Evolutionary conservation across 2,797 vertebrate species (phyloP).

Genomic region (Odontamblyopus lacepedii): DNA sequence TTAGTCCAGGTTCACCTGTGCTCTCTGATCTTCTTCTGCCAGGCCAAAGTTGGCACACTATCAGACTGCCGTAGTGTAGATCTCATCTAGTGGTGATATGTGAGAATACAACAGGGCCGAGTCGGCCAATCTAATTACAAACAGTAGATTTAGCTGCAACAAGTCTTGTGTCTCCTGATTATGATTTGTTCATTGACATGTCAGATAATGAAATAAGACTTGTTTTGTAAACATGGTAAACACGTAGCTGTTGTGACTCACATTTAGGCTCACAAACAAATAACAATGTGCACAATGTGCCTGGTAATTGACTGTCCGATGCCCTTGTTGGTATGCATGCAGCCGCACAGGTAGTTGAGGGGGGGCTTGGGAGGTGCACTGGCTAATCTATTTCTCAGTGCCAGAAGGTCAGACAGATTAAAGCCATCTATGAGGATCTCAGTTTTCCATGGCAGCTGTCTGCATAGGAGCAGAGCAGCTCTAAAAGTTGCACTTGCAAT

Average conservation of each 20-base stretch:
- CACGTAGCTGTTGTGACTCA: constrained; percentile 14
- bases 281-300: constrained; percentile 39
- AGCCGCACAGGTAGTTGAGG: constrained; percentile 50
- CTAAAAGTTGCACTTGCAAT: constrained; percentile 69
- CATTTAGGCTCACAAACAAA: constrained; percentile 50
- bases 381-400: constrained; percentile 71
- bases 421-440: constrained; percentile 73
- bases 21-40: too few species aligned
- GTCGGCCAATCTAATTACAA: too few species aligned
- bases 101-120: too few species aligned
- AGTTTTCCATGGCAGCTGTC: constrained; percentile 73
- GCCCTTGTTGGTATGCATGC: constrained; percentile 63
- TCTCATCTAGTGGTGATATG: too few species aligned
- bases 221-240: constrained; percentile 34
- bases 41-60: too few species aligned
- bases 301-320: constrained; percentile 44
- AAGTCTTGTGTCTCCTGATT: constrained; percentile 23
- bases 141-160: neutral
- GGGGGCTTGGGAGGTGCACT: constrained; percentile 56
- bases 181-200: constrained; percentile 26
- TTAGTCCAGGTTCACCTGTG: too few species aligned
- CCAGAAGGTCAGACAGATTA: constrained; percentile 79
- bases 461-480: constrained; percentile 61
- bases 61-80: too few species aligned
- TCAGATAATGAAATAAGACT: constrained; percentile 34